These are phyloP conservation scores for Ctenomys sociabilis DNA, from an alignment of 2,113 vertebrate species.

Conservation along the genomic window DNA sequence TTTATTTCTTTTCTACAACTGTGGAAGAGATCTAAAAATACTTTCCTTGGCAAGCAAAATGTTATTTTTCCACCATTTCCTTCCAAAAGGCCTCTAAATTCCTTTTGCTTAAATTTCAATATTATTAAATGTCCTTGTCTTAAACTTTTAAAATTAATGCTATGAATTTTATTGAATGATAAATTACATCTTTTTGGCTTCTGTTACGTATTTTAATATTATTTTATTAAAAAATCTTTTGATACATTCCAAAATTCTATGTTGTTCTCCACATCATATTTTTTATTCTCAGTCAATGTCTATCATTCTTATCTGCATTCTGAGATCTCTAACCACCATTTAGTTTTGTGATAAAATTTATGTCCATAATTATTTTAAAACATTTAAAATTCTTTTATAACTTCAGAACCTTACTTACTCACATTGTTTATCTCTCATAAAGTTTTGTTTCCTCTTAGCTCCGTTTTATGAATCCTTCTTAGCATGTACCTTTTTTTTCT, in stretches of 20 bases:
- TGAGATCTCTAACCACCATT: not conserved
- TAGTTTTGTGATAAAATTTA: not conserved
- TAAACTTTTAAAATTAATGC: constrained; percentile 54
- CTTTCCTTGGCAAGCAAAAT: constrained; percentile 49
- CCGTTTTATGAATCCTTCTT: constrained; percentile 18
- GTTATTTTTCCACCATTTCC: constrained; percentile 63
- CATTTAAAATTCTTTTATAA: not conserved
- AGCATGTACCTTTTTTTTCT: not conserved
- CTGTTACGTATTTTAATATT: constrained; percentile 24
- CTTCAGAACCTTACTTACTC: not conserved
- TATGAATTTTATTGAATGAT: constrained; percentile 5
- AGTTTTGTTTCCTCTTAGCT: not conserved
- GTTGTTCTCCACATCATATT: not conserved
- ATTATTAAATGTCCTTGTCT: not conserved
- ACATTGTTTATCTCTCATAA: constrained; percentile 21
- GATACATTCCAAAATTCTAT: not conserved
- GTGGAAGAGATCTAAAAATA: constrained; percentile 28
- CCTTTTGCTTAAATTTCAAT: constrained; percentile 54
- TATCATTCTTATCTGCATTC: not conserved
- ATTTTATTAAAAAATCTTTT: constrained; percentile 54
- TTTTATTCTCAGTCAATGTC: not conserved
- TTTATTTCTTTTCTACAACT: constrained; percentile 54
- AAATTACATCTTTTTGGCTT: constrained; percentile 43
- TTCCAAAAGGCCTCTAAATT: constrained; percentile 16
- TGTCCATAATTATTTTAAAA: constrained; percentile 37